Evolutionary conservation across 2,113 vertebrate genomes (phyloP).

Genomic region (Leucosticte australis): DNA sequence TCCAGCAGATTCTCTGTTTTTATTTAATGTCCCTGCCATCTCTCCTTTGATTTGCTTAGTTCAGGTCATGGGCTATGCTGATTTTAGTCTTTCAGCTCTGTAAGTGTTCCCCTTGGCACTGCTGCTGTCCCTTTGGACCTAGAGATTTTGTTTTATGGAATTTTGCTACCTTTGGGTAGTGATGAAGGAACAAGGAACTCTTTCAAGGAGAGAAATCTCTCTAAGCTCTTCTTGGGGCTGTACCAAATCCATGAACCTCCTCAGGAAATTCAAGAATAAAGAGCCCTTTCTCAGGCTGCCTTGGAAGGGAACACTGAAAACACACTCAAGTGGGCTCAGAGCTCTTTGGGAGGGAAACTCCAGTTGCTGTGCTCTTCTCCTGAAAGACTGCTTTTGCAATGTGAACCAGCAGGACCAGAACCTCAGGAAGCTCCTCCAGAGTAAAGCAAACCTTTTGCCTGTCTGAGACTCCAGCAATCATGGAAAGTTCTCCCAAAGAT

Average conservation of each 20-base stretch:
- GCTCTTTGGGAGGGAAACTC: background rate
- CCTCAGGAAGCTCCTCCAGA: background rate
- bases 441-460: background rate
- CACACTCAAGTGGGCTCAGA: background rate
- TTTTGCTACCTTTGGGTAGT: background rate
- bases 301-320: background rate
- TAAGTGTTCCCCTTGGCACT: background rate
- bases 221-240: background rate
- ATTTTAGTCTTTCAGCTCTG: background rate
- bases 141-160: background rate
- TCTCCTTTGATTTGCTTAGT: background rate
- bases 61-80: background rate
- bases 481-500: background rate
- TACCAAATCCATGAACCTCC: background rate
- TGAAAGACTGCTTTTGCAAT: background rate
- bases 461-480: background rate
- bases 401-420: background rate
- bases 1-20: background rate
- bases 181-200: conserved; percentile 10
- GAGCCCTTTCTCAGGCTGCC: background rate
- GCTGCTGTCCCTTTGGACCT: background rate
- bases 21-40: background rate
- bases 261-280: conserved; percentile 31
- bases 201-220: background rate
- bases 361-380: background rate